phyloP scores from a whole-genome alignment of 2,888 invertebrate genomes.

The Acleris holmiana region DNA sequence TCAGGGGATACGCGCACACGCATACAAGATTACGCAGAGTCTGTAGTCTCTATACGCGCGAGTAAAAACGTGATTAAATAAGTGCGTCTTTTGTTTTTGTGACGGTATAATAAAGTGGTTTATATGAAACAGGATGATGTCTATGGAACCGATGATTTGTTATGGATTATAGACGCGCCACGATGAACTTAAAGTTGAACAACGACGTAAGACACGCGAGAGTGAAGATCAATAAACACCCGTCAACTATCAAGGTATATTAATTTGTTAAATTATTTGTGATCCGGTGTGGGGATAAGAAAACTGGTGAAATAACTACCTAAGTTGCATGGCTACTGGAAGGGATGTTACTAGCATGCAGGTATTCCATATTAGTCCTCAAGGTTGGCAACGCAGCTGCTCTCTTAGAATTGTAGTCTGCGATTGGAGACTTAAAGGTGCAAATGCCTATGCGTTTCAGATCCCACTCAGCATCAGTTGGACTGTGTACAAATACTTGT shows the following conservation, averaged over 20 bases:
- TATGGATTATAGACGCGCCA: slow-evolving; percentile 51
- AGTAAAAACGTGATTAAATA: neutral
- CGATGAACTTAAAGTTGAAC: slow-evolving; percentile 75
- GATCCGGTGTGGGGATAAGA: too few species aligned
- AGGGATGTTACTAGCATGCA: too few species aligned
- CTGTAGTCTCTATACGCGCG: neutral
- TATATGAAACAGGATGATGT: neutral
- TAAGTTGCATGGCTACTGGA: too few species aligned
- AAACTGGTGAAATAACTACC: too few species aligned
- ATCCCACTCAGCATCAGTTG: too few species aligned
- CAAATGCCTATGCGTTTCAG: too few species aligned
- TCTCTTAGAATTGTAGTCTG: too few species aligned
- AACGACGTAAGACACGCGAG: slow-evolving; percentile 65
- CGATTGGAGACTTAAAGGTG: too few species aligned
- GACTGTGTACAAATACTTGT: too few species aligned
- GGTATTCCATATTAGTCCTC: too few species aligned
- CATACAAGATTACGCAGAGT: neutral
- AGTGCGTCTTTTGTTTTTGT: neutral
- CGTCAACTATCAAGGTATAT: slow-evolving; percentile 67
- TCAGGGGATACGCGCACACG: slow-evolving; percentile 58
- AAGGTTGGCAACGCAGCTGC: too few species aligned
- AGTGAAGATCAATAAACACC: slow-evolving; percentile 53
- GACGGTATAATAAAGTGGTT: neutral
- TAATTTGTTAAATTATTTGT: neutral
- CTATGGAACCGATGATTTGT: slow-evolving; percentile 20